A percentile compares a stretch with the other conserved stretches of the same genome.
Evolutionary conservation across 2,113 vertebrate species (phyloP).

Genomic region (Dendrocopos noguchii): DNA sequence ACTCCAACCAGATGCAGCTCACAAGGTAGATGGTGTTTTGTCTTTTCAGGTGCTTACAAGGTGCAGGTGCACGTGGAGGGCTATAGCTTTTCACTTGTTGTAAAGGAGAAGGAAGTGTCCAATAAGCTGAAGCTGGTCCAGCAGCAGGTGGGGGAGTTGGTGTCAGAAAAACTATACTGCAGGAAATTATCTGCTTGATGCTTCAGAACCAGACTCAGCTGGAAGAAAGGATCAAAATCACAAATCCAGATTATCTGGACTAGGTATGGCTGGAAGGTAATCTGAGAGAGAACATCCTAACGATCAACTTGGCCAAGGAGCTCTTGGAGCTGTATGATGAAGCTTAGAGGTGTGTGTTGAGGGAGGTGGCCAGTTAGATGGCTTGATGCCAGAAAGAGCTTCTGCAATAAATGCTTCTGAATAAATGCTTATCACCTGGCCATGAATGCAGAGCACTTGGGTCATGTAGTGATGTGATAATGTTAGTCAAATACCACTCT

Average conservation of each 20-base stretch:
- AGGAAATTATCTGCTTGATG: conserved; percentile 64
- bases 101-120: conserved; percentile 45
- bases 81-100: conserved; percentile 75
- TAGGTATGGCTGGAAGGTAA: conserved; percentile 55
- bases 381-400: conserved; percentile 33
- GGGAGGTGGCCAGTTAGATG: conserved; percentile 68
- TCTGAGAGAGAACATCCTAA: conserved; percentile 71
- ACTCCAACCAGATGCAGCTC: conserved; percentile 1
- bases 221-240: conserved; percentile 13
- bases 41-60: conserved; percentile 47
- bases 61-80: conserved; percentile 71
- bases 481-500: not conserved
- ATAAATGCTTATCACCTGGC: not conserved
- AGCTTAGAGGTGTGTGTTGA: conserved; percentile 55
- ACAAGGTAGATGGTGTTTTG: not conserved
- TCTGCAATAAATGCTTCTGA: not conserved
- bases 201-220: conserved; percentile 64
- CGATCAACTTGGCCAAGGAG: conserved; percentile 69
- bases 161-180: conserved; percentile 41
- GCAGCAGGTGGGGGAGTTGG: conserved; percentile 65
- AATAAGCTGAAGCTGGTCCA: conserved; percentile 54
- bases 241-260: conserved; percentile 65
- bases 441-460: not conserved
- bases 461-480: not conserved
- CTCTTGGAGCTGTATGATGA: conserved; percentile 56